Evolutionary conservation across 2,113 vertebrate genomes (phyloP).

Genomic region (Pseudorhombus dupliciocellatus): DNA sequence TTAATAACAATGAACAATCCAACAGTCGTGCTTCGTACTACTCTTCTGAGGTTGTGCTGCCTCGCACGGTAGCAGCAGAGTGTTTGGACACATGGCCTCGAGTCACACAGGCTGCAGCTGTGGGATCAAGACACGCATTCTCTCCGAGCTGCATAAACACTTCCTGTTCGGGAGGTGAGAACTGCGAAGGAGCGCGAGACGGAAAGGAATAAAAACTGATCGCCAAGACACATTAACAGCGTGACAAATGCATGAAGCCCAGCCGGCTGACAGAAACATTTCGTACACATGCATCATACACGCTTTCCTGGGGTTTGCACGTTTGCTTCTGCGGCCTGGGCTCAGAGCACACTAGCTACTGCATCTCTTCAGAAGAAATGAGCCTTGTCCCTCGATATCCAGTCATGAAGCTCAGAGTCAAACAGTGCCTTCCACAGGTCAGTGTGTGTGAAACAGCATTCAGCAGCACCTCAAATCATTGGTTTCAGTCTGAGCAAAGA

Average conservation of each 20-base stretch:
- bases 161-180: slow-evolving; percentile 64
- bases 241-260: slow-evolving; percentile 3
- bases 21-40: slow-evolving; percentile 5
- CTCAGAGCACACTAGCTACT: no score
- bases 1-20: neutral
- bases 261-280: slow-evolving; percentile 2
- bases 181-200: slow-evolving; percentile 25
- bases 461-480: neutral
- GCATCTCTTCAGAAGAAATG: neutral
- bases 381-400: neutral
- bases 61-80: slow-evolving; percentile 39
- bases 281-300: no score
- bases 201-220: neutral
- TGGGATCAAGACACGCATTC: slow-evolving; percentile 62
- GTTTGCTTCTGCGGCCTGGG: no score
- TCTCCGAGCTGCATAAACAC: slow-evolving; percentile 55
- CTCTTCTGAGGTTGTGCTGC: neutral
- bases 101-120: slow-evolving; percentile 57
- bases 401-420: neutral
- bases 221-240: slow-evolving; percentile 9
- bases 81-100: slow-evolving; percentile 44
- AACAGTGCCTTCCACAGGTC: no score
- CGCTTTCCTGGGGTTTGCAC: no score
- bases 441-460: neutral
- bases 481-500: neutral